phyloP scores from a whole-genome alignment of 2,113 vertebrate species.

The Etia nguti region DNA sequence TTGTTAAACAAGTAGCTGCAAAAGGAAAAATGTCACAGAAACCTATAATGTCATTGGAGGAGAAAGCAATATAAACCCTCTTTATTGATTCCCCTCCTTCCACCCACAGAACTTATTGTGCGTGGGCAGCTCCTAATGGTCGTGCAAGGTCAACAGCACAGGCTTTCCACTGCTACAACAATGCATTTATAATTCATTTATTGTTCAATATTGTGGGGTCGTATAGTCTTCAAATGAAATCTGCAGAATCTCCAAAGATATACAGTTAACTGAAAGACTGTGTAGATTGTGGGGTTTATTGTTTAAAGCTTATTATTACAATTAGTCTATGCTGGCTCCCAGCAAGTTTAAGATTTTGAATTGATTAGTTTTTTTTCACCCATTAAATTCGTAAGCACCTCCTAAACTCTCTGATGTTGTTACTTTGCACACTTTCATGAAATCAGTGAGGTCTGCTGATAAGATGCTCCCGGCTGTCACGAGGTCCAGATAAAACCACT shows the following conservation, averaged over 20 bases:
- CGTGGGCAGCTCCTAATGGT: neutral
- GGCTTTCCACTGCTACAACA: neutral
- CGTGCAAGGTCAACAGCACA: constrained; percentile 1
- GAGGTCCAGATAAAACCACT: neutral
- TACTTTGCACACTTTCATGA: neutral
- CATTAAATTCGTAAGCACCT: neutral
- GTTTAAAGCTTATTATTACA: neutral
- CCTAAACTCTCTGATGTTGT: neutral
- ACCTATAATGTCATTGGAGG: neutral
- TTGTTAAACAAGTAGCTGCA: neutral
- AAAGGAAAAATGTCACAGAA: neutral
- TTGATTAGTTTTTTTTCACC: neutral
- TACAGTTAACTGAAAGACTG: neutral
- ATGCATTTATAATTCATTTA: neutral
- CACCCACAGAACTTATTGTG: neutral
- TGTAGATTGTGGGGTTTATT: neutral
- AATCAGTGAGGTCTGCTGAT: neutral
- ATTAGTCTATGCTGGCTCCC: neutral
- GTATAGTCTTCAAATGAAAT: neutral
- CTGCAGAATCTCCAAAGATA: neutral
- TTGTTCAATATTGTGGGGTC: neutral
- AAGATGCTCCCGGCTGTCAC: neutral
- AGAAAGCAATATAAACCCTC: neutral
- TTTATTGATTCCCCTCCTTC: neutral
- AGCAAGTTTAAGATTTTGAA: neutral